Evolutionary conservation across 2,888 invertebrate genomes (phyloP).

Genomic region (Anorthoa munda): DNA sequence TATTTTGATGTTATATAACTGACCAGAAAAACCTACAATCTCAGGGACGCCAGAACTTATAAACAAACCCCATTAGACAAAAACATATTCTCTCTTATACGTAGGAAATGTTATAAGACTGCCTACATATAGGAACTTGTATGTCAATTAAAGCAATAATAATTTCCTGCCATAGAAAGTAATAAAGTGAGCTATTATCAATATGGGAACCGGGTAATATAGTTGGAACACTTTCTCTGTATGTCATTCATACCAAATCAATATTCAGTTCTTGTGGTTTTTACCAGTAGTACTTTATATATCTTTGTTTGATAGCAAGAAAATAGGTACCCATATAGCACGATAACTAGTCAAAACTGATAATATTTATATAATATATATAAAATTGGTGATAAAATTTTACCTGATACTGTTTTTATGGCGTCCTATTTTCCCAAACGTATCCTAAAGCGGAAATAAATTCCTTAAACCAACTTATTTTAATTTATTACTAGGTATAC

Average conservation of each 20-base stretch:
- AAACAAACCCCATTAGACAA: slow-evolving; percentile 6
- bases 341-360: not conserved
- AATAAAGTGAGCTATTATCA: slow-evolving; percentile 43
- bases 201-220: slow-evolving; percentile 35
- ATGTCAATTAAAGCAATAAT: slow-evolving; percentile 49
- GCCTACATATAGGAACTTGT: slow-evolving; percentile 22
- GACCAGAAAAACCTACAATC: not conserved
- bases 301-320: not conserved
- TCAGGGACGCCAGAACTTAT: not conserved
- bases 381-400: no score
- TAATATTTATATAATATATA: no score
- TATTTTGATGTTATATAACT: not conserved
- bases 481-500: not conserved
- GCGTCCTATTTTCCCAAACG: not conserved
- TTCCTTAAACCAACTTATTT: not conserved
- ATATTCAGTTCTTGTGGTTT: slow-evolving; percentile 3
- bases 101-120: slow-evolving; percentile 19
- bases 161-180: slow-evolving; percentile 59
- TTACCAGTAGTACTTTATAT: not conserved
- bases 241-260: not conserved
- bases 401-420: not conserved
- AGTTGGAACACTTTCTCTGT: slow-evolving; percentile 48
- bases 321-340: not conserved
- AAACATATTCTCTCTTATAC: not conserved
- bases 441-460: not conserved